phyloP scores from a whole-genome alignment of 2,113 vertebrate species.

The Fregata magnificens region DNA sequence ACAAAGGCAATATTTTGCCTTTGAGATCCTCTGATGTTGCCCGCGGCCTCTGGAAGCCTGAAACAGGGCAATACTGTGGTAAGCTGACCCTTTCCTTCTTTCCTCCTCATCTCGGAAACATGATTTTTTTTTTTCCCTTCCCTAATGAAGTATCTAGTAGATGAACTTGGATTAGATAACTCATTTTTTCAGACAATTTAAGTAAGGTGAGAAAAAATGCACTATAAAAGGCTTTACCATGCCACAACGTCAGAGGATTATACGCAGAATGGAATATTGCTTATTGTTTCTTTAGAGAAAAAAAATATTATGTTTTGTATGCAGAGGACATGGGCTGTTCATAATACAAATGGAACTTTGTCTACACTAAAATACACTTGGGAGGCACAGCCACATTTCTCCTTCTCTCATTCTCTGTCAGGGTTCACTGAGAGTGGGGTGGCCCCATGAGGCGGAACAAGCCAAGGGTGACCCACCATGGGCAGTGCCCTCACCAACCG shows the following conservation, averaged over 20 bases:
- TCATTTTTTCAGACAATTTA: not conserved
- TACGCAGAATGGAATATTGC: not conserved
- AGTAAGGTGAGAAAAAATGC: not conserved
- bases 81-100: not conserved
- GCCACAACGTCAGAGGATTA: not conserved
- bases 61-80: not conserved
- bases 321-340: not conserved
- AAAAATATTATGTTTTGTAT: not conserved
- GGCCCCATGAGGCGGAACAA: rapidly evolving
- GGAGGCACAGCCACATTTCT: not conserved
- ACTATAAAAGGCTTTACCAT: not conserved
- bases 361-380: not conserved
- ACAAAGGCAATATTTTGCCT: not conserved
- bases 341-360: not conserved
- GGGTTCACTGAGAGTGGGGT: no score
- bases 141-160: not conserved
- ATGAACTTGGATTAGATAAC: not conserved
- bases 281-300: not conserved
- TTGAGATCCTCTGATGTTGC: not conserved
- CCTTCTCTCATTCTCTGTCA: not conserved
- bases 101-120: not conserved
- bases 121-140: rapidly evolving
- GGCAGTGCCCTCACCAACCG: rapidly evolving
- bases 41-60: not conserved
- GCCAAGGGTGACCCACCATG: rapidly evolving